phyloP scores from a whole-genome alignment of 2,113 vertebrate genomes.

The Pseudonaja textilis region DNA sequence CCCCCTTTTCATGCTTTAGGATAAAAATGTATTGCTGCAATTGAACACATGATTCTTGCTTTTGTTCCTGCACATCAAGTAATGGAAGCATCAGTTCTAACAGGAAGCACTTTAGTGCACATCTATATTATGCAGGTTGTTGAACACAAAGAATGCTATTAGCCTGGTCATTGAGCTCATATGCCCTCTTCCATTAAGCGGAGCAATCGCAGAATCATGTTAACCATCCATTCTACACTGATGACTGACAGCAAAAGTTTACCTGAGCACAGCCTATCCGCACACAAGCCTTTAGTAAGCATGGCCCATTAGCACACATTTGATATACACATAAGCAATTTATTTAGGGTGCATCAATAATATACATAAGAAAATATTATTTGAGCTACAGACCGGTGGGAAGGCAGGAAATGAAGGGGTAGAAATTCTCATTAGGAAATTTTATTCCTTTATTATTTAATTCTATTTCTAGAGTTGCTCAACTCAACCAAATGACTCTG shows the following conservation, averaged over 20 bases:
- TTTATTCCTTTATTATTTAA: too few species aligned
- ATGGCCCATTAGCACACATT: background rate
- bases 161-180: background rate
- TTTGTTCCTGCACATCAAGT: background rate
- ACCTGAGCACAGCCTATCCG: background rate
- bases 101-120: background rate
- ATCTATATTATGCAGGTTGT: background rate
- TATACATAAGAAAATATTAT: background rate
- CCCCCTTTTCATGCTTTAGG: background rate
- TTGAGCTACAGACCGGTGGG: background rate
- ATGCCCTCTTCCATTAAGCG: background rate
- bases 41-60: background rate
- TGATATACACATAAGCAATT: background rate
- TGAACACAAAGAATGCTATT: background rate
- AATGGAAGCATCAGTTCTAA: background rate
- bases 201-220: background rate
- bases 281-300: background rate
- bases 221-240: background rate
- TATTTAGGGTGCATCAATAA: background rate
- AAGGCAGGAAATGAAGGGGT: too few species aligned
- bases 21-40: background rate
- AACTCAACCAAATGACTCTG: too few species aligned
- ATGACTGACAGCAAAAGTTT: background rate
- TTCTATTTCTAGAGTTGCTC: too few species aligned
- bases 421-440: background rate